Percentiles rank a stretch among this genome's conserved stretches.
phyloP scores from a whole-genome alignment of 2,888 invertebrate species.

The Drosophila nr. medialis region DNA sequence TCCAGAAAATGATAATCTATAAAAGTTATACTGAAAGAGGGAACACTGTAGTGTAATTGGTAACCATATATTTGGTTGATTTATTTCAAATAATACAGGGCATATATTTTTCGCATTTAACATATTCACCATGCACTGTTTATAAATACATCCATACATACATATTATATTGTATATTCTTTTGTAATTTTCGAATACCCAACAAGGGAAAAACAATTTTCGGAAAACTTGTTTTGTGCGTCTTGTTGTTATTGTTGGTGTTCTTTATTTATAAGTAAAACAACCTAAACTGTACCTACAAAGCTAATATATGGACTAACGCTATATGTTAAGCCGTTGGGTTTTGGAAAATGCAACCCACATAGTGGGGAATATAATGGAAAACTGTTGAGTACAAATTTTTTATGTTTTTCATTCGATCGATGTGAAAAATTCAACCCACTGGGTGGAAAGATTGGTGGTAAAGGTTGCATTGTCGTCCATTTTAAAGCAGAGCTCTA shows the following conservation, averaged over 20 bases:
- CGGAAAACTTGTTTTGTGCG: slow-evolving; percentile 7
- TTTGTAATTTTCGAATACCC: background rate
- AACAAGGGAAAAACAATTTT: slow-evolving; percentile 4
- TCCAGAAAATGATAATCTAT: background rate
- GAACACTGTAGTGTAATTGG: background rate
- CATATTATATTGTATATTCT: background rate
- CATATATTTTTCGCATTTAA: background rate
- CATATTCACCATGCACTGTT: background rate
- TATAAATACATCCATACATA: background rate
- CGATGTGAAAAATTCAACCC: slow-evolving; percentile 3
- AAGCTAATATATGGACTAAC: slow-evolving; percentile 5
- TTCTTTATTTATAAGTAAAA: background rate
- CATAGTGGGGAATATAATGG: slow-evolving; percentile 5
- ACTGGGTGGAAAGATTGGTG: slow-evolving; percentile 8
- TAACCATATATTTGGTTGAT: background rate
- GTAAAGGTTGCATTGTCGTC: slow-evolving; percentile 9
- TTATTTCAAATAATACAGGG: slow-evolving; percentile 7
- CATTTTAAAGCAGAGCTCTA: slow-evolving; percentile 8
- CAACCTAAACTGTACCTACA: background rate
- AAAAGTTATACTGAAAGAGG: background rate
- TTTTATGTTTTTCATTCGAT: slow-evolving; percentile 1
- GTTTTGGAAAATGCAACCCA: slow-evolving; percentile 1
- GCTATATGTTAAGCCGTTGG: slow-evolving; percentile 3
- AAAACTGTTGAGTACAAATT: slow-evolving; percentile 5
- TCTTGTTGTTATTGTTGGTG: background rate